Conservation (phyloP, 1,140 invertebrate genomes). For the Zaprionus vittiger region DNA sequence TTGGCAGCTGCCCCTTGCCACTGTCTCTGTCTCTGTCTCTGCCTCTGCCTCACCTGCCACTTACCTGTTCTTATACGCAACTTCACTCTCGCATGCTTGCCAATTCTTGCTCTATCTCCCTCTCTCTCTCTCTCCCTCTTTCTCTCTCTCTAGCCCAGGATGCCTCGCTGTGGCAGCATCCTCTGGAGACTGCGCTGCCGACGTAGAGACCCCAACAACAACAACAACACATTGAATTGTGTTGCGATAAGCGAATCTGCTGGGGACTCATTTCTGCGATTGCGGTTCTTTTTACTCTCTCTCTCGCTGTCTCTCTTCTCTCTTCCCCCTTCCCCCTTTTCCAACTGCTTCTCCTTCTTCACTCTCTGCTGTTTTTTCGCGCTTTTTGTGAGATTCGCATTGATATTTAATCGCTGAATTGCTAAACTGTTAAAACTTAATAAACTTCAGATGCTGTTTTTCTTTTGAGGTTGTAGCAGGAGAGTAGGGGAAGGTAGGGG, state of each 20-base stretch:
- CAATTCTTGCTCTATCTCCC: conserved; percentile 15
- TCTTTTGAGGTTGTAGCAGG: not conserved
- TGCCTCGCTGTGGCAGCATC: conserved; percentile 44
- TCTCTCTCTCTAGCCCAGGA: conserved; percentile 11
- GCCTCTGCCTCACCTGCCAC: not conserved
- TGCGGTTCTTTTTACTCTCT: conserved; percentile 34
- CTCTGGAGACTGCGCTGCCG: conserved; percentile 65
- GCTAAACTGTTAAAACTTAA: conserved; percentile 39
- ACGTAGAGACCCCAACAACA: conserved; percentile 16
- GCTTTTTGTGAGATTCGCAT: conserved; percentile 32
- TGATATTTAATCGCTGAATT: conserved; percentile 27
- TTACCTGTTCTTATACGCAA: conserved; percentile 10
- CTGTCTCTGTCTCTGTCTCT: not conserved
- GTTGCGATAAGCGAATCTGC: conserved; percentile 55
- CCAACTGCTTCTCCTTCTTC: not conserved
- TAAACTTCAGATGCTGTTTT: conserved; percentile 3
- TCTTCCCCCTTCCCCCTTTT: not conserved
- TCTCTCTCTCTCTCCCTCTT: conserved; percentile 8
- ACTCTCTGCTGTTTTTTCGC: not conserved
- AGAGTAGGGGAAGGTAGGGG: not conserved
- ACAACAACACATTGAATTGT: conserved; percentile 42
- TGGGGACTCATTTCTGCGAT: conserved; percentile 51
- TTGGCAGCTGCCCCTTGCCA: not conserved
- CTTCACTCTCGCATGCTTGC: conserved; percentile 13
- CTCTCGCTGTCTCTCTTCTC: not conserved